phyloP scores from a whole-genome alignment of 2,888 invertebrate species.

The Electrophaes corylata region DNA sequence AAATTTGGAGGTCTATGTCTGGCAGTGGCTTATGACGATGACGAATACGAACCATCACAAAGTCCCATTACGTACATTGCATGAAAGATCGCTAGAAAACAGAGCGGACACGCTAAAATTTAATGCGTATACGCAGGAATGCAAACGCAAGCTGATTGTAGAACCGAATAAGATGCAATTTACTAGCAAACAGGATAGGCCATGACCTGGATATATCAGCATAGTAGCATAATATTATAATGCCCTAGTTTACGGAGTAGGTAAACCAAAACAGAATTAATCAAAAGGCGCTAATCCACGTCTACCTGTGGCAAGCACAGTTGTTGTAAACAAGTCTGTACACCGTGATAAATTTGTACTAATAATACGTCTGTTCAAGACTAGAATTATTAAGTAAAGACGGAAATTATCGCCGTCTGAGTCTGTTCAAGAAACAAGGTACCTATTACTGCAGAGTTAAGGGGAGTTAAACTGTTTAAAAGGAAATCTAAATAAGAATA shows the following conservation, averaged over 20 bases:
- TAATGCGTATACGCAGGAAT: constrained; percentile 16
- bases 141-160: constrained; percentile 13
- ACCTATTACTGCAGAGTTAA: not conserved
- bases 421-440: not conserved
- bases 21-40: too few species aligned
- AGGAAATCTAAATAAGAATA: not conserved
- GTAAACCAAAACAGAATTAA: constrained; percentile 12
- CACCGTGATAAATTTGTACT: constrained; percentile 10
- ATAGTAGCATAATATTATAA: constrained; percentile 3
- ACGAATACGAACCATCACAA: too few species aligned
- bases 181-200: constrained; percentile 15
- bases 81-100: constrained; percentile 7
- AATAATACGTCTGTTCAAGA: constrained; percentile 7
- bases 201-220: constrained; percentile 14
- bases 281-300: constrained; percentile 15
- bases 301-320: constrained; percentile 7
- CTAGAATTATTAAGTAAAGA: constrained; percentile 2
- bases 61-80: constrained; percentile 7
- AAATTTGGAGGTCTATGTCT: too few species aligned
- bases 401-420: constrained; percentile 4
- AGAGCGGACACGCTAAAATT: constrained; percentile 17
- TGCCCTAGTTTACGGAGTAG: constrained; percentile 9
- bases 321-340: constrained; percentile 8
- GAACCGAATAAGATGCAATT: constrained; percentile 7
- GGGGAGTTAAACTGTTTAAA: not conserved